Base-by-base conservation (phyloP, 2,888 invertebrate genomes). In the Erebia aethiops region DNA sequence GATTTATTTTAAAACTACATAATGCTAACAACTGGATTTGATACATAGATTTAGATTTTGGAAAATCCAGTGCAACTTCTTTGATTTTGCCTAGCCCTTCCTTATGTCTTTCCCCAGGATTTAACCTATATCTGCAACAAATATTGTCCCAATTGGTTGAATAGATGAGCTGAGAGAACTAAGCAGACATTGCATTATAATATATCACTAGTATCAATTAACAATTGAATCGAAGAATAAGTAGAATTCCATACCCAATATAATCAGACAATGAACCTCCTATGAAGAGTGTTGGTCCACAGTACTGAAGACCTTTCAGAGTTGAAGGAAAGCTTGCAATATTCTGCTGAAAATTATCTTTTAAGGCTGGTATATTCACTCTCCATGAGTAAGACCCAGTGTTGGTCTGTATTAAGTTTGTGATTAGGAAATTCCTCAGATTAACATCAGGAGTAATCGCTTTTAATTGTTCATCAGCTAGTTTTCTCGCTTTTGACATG, bases 201-300 rank as follows among this genome's bases (percentile, higher is more conserved):
- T 35, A 35, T 7, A 35, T 7, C 35, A 35, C 7, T 35, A 35
- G 35, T 7, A 35, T 35, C 35, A 35, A 35, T 18, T 9, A 10
- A 16, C n/a, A 11, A 54, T 10, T 18, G 16, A 54, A 2, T 54
- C 2, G 11, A 18, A 18, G 2, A 11, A 54, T 54, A 16, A 54
- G 16, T 54, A 7, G 16, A 18, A 43, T 60, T 41, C 18, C 86
- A 92, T 91, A 96, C 96, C 94, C 94, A 78, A 99, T 95, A 85
- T 96, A 98, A 86, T 96, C 95, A 1, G 98, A 98, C n/a, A 95
- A 91, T 14, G 92, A 95, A 67, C 99, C 99, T 74, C 96, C 97
- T 71, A 99, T 91, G 86, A 99, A 99, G 8, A 98, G 85, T 0
- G 97, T 96, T 2, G 97, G 96, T 3, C 97, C 97, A 72, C 89